Conservation (phyloP, 1,140 invertebrate genomes). For the Sinella curviseta region DNA sequence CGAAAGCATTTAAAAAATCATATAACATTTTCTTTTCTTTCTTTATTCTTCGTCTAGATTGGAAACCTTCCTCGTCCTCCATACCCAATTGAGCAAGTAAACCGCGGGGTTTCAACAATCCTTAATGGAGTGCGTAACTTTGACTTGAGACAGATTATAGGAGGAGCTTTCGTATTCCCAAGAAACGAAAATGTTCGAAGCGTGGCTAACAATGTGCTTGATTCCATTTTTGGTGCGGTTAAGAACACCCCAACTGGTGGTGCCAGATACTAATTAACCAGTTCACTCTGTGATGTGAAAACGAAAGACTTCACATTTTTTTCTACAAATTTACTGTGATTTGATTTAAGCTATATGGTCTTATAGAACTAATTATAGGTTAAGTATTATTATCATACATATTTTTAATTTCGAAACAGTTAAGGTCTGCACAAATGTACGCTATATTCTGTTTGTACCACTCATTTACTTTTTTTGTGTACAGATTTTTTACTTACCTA, state of each 20-base stretch:
- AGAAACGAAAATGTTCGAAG: slow-evolving; percentile 2
- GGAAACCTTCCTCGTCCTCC: neutral
- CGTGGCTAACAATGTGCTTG: slow-evolving; percentile 23
- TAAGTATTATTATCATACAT: too few relatives aligned
- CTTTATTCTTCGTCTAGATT: neutral
- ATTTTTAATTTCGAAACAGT: too few relatives aligned
- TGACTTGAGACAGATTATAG: slow-evolving; percentile 12
- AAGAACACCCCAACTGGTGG: neutral
- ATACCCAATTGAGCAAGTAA: neutral
- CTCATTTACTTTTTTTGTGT: too few relatives aligned
- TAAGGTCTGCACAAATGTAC: too few relatives aligned
- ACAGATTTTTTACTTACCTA: too few relatives aligned
- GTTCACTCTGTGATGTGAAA: too few relatives aligned
- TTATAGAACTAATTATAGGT: too few relatives aligned
- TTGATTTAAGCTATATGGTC: too few relatives aligned
- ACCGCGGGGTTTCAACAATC: slow-evolving; percentile 2
- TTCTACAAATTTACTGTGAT: too few relatives aligned
- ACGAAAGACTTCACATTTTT: too few relatives aligned
- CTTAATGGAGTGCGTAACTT: neutral
- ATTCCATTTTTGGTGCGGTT: slow-evolving; percentile 8
- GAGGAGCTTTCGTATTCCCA: slow-evolving; percentile 21
- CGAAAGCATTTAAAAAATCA: neutral
- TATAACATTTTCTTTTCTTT: neutral
- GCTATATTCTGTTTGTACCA: too few relatives aligned
- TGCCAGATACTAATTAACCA: neutral